phyloP scores from a whole-genome alignment of 2,113 vertebrate species.

The Heliornis fulica region DNA sequence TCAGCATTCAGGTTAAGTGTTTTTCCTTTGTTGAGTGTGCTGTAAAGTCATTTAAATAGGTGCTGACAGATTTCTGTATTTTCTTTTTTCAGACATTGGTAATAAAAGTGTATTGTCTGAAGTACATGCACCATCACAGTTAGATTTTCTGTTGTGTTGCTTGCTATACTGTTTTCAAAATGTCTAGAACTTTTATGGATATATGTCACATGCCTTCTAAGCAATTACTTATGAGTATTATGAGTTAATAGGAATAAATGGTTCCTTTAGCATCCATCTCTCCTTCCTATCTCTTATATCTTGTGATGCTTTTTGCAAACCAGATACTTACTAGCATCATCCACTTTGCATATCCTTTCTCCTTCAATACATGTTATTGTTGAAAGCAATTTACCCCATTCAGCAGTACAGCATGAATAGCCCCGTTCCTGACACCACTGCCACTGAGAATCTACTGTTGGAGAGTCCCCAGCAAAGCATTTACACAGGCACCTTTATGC shows the following conservation, averaged over 20 bases:
- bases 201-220: neutral
- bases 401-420: neutral
- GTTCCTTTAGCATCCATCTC: neutral
- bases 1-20: neutral
- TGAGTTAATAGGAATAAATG: neutral
- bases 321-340: neutral
- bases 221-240: neutral
- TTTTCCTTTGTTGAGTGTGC: neutral
- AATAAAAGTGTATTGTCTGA: neutral
- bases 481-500: neutral
- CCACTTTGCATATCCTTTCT: neutral
- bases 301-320: neutral
- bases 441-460: neutral
- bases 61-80: neutral
- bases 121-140: neutral
- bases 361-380: neutral
- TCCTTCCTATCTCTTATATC: neutral
- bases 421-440: neutral
- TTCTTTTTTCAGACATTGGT: neutral
- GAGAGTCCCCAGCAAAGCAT: neutral
- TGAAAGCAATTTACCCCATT: neutral
- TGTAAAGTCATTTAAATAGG: conserved; percentile 28
- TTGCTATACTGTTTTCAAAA: neutral
- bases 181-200: neutral
- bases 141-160: neutral